These are phyloP conservation scores for Drosophila chauvacae DNA, from an alignment of 1,140 invertebrate genomes.

Conservation along the genomic window DNA sequence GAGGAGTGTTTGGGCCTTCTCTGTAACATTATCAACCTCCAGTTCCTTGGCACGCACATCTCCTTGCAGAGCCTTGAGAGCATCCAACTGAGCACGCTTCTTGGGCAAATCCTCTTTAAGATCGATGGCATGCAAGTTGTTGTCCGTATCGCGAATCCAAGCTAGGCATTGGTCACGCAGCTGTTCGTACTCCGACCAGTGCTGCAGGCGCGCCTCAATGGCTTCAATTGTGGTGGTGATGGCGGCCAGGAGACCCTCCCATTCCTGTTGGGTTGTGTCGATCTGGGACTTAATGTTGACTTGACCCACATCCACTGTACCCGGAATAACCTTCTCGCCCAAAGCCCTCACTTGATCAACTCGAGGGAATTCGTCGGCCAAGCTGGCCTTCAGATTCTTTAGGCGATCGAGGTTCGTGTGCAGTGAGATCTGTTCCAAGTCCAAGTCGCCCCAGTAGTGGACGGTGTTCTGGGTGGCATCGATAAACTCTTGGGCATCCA, in stretches of 20 bases:
- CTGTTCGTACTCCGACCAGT: constrained; percentile 96
- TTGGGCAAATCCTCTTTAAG: constrained; percentile 92
- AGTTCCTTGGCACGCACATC: constrained; percentile 95
- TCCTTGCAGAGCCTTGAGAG: constrained; percentile 92
- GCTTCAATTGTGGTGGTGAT: constrained; percentile 91
- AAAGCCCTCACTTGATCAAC: constrained; percentile 91
- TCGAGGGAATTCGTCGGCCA: constrained; percentile 94
- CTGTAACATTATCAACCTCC: constrained; percentile 96
- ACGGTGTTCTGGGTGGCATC: constrained; percentile 94
- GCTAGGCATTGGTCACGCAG: constrained; percentile 92
- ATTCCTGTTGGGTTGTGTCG: constrained; percentile 94
- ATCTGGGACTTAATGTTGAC: constrained; percentile 93
- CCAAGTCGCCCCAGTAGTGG: constrained; percentile 93
- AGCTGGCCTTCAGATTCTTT: constrained; percentile 91
- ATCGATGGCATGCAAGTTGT: constrained; percentile 94
- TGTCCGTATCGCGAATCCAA: constrained; percentile 96
- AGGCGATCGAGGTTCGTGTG: constrained; percentile 96
- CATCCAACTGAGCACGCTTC: constrained; percentile 93
- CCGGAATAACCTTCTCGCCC: constrained; percentile 95
- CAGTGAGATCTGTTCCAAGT: constrained; percentile 94
- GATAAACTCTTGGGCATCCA: constrained; percentile 96
- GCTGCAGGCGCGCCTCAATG: constrained; percentile 92
- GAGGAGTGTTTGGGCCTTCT: constrained; percentile 93
- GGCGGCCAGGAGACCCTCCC: constrained; percentile 92
- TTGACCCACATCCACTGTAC: constrained; percentile 94